Evolutionary conservation across 2,113 vertebrate species (phyloP).

Genomic region (Cheilinus undulatus): DNA sequence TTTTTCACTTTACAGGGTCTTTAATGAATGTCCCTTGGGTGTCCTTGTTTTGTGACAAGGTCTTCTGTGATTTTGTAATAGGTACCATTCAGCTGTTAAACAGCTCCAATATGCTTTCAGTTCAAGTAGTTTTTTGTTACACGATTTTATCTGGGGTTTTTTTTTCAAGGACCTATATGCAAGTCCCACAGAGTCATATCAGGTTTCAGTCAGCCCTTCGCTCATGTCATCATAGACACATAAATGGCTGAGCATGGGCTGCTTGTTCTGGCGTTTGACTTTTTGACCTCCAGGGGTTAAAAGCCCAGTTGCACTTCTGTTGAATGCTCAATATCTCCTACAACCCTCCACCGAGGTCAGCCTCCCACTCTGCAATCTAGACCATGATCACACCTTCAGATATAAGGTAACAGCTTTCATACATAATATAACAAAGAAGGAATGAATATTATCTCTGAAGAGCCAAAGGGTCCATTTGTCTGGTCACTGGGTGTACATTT

Average conservation of each 20-base stretch:
- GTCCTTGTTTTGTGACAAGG: background rate
- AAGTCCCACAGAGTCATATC: background rate
- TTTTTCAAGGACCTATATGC: background rate
- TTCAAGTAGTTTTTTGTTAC: background rate
- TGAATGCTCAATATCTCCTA: background rate
- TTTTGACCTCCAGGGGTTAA: background rate
- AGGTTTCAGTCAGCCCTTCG: background rate
- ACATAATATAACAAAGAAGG: background rate
- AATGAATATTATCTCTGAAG: background rate
- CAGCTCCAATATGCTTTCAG: background rate
- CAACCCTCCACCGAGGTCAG: background rate
- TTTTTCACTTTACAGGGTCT: too few species aligned
- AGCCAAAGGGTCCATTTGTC: background rate
- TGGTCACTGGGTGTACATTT: conserved; percentile 21
- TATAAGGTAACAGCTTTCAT: background rate
- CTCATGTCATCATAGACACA: background rate
- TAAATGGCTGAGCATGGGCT: background rate
- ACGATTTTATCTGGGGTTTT: background rate
- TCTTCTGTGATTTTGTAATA: background rate
- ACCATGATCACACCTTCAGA: background rate
- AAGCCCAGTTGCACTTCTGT: background rate
- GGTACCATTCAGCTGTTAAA: background rate
- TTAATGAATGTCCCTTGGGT: too few species aligned
- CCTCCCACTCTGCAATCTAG: background rate
- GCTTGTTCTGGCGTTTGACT: background rate